phyloP scores from a whole-genome alignment of 1,140 invertebrate genomes.

The Drosophila miranda region DNA sequence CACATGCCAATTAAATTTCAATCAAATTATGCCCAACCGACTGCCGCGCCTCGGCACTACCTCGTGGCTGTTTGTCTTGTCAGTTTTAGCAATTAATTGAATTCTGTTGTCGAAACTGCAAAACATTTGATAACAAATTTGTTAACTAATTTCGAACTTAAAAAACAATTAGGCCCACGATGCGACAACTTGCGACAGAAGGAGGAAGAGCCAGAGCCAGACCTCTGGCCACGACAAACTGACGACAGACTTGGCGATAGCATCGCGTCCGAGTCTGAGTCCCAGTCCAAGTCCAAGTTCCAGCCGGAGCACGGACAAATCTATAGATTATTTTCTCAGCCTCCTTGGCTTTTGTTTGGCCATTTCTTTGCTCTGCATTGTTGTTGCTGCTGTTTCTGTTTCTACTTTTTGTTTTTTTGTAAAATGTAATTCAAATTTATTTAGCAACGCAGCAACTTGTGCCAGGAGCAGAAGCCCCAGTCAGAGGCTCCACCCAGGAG shows the following conservation, averaged over 20 bases:
- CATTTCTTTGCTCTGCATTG: slow-evolving; percentile 38
- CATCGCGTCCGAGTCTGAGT: slow-evolving; percentile 23
- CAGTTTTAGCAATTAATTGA: slow-evolving; percentile 81
- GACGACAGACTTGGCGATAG: slow-evolving; percentile 40
- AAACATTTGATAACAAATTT: slow-evolving; percentile 82
- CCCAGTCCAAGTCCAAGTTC: slow-evolving; percentile 15
- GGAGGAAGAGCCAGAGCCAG: neutral
- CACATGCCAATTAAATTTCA: slow-evolving; percentile 74
- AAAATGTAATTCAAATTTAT: slow-evolving; percentile 77
- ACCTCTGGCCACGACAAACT: slow-evolving; percentile 10
- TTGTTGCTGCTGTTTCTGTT: slow-evolving; percentile 27
- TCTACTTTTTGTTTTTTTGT: slow-evolving; percentile 27
- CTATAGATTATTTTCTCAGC: slow-evolving; percentile 64
- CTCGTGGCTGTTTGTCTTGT: slow-evolving; percentile 47
- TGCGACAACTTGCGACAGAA: slow-evolving; percentile 68
- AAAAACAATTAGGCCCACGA: slow-evolving; percentile 76
- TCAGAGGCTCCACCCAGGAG: neutral
- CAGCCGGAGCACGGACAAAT: slow-evolving; percentile 46
- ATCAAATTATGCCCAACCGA: slow-evolving; percentile 68
- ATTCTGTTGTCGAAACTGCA: slow-evolving; percentile 81
- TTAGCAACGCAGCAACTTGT: slow-evolving; percentile 48
- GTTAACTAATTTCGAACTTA: slow-evolving; percentile 82
- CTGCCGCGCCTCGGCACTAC: slow-evolving; percentile 6
- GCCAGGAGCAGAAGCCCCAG: slow-evolving; percentile 25
- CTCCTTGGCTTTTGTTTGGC: slow-evolving; percentile 50